phyloP scores from a whole-genome alignment of 2,888 invertebrate species.

The Dryobota labecula region DNA sequence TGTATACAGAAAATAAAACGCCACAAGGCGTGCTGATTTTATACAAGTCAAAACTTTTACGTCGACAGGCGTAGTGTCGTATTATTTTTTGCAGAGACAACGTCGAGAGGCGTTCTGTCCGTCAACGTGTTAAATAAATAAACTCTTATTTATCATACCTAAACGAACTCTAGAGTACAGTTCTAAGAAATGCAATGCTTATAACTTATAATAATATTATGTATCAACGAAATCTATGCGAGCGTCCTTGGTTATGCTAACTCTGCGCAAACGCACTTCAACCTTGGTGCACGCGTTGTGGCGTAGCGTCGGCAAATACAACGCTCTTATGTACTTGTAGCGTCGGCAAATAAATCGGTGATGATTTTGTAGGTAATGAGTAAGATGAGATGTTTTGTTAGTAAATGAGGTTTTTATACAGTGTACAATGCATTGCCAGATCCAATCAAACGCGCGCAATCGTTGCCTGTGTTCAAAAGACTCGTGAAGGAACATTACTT shows the following conservation, averaged over 20 bases:
- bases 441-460: no score
- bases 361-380: slow-evolving; percentile 1
- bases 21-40: no score
- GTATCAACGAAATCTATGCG: slow-evolving; percentile 58
- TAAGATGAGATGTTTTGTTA: slow-evolving; percentile 5
- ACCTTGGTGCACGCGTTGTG: slow-evolving; percentile 58
- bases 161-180: slow-evolving; percentile 19
- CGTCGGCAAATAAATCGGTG: slow-evolving; percentile 51
- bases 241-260: slow-evolving; percentile 65
- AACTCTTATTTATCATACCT: background rate
- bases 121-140: no score
- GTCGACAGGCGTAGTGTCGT: no score
- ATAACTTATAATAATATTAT: slow-evolving; percentile 47
- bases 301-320: slow-evolving; percentile 58
- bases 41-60: no score
- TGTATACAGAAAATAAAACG: no score
- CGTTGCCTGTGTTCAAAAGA: no score
- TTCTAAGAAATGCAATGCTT: slow-evolving; percentile 45
- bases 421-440: no score
- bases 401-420: background rate
- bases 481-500: no score
- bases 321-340: slow-evolving; percentile 30
- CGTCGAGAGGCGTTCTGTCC: no score
- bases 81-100: no score
- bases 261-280: slow-evolving; percentile 57